Percentiles rank a stretch among this genome's conserved stretches.
Evolutionary conservation across 2,797 vertebrate genomes (phyloP).

Genomic region (Scolopax bukidnonensis): DNA sequence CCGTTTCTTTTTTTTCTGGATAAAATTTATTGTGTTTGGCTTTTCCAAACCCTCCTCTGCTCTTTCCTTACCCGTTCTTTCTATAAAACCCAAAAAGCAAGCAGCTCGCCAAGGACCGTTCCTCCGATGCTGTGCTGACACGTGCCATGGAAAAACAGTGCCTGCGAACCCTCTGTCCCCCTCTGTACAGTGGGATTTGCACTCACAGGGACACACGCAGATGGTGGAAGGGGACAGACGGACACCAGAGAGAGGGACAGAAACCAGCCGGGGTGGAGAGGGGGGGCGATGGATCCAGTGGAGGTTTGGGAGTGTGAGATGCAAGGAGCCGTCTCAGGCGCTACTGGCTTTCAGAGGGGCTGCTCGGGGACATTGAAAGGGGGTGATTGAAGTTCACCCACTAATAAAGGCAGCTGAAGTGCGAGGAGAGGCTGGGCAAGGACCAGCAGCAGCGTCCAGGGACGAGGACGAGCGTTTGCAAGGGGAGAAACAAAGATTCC

Average conservation of each 20-base stretch:
- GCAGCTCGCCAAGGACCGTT: neutral
- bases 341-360: neutral
- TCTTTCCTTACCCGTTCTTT: neutral
- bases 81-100: neutral
- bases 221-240: fast-evolving
- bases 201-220: fast-evolving
- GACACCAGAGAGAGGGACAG: neutral
- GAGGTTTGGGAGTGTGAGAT: neutral
- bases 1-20: neutral
- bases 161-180: neutral
- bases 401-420: fast-evolving
- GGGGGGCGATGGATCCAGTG: neutral
- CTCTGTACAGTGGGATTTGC: fast-evolving
- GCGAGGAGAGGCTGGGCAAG: neutral
- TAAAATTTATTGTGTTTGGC: neutral
- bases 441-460: neutral
- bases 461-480: neutral
- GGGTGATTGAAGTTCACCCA: neutral
- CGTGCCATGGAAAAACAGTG: neutral
- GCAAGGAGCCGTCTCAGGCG: fast-evolving
- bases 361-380: neutral
- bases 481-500: neutral
- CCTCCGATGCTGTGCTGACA: neutral
- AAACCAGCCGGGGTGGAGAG: neutral
- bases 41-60: neutral